Conservation (phyloP, 2,113 vertebrate genomes). For the Tupaia chinensis region DNA sequence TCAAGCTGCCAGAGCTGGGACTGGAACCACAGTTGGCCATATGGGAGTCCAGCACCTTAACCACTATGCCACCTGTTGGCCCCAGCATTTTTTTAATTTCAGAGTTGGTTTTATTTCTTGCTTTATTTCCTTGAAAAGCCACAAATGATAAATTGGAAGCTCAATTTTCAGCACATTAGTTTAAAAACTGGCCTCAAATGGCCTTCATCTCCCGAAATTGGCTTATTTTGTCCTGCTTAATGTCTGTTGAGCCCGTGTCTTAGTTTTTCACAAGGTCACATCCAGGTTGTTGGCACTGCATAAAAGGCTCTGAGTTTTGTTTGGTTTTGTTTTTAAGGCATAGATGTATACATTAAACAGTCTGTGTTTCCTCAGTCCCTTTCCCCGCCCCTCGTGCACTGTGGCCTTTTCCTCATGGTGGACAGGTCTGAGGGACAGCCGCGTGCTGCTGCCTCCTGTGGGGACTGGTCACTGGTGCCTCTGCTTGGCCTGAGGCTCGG, state of each 20-base stretch:
- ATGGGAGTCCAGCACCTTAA: too few relatives aligned
- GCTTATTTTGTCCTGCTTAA: constrained; percentile 57
- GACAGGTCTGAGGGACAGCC: not conserved
- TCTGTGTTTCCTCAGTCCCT: constrained; percentile 59
- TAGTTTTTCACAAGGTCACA: constrained; percentile 67
- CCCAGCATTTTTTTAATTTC: not conserved
- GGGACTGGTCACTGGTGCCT: not conserved
- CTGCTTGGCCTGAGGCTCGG: not conserved
- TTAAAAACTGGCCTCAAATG: constrained; percentile 54
- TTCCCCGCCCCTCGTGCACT: not conserved
- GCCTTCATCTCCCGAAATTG: constrained; percentile 11
- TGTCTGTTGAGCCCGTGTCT: constrained; percentile 42
- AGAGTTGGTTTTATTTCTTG: constrained; percentile 45
- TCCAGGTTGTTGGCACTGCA: constrained; percentile 73
- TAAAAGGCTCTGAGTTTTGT: constrained; percentile 49
- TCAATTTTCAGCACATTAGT: constrained; percentile 16
- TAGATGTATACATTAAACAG: constrained; percentile 61
- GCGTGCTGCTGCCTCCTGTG: not conserved
- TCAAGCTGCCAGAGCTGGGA: too few relatives aligned
- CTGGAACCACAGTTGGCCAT: too few relatives aligned
- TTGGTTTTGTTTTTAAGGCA: constrained; percentile 57
- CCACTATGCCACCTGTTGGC: too few relatives aligned
- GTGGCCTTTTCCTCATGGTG: not conserved
- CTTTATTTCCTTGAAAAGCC: constrained; percentile 60
- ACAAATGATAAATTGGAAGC: constrained; percentile 49